Conservation (phyloP, 1,140 invertebrate species). For the Drosophila bocki region DNA sequence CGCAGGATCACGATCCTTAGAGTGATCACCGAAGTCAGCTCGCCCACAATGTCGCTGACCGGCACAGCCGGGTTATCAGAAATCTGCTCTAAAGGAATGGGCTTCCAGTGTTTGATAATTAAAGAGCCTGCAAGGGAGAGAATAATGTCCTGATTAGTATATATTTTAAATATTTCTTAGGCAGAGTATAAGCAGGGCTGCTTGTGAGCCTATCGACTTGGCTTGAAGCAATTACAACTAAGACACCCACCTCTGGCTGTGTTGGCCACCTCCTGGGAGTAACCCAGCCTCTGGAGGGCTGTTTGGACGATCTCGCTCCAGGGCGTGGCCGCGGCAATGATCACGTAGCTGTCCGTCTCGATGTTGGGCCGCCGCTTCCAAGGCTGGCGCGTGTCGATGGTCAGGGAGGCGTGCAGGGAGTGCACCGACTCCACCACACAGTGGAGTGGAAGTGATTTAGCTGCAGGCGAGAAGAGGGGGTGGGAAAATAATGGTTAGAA, state of each 20-base stretch:
- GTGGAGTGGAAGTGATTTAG: slow-evolving; percentile 96
- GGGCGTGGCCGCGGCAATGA: slow-evolving; percentile 94
- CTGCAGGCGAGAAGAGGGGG: slow-evolving; percentile 86
- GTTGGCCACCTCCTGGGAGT: slow-evolving; percentile 90
- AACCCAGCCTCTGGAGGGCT: slow-evolving; percentile 92
- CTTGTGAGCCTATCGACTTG: neutral
- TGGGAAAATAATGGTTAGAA: slow-evolving; percentile 35
- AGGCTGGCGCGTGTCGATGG: slow-evolving; percentile 85
- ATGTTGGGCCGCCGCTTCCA: slow-evolving; percentile 89
- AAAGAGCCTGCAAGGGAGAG: slow-evolving; percentile 89
- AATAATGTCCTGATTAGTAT: accelerated
- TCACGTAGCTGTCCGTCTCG: slow-evolving; percentile 96
- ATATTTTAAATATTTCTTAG: neutral
- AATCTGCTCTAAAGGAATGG: slow-evolving; percentile 94
- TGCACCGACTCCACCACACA: slow-evolving; percentile 94
- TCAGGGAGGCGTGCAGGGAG: slow-evolving; percentile 86
- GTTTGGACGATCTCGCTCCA: slow-evolving; percentile 93
- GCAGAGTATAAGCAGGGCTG: neutral
- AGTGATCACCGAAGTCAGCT: slow-evolving; percentile 95
- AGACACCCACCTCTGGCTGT: slow-evolving; percentile 90
- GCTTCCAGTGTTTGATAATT: slow-evolving; percentile 97
- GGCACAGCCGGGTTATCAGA: slow-evolving; percentile 94
- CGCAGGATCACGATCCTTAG: slow-evolving; percentile 95
- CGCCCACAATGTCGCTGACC: slow-evolving; percentile 96
- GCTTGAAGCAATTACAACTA: neutral